Conservation (phyloP, 2,113 vertebrate species). For the Terrapene triunguis region DNA sequence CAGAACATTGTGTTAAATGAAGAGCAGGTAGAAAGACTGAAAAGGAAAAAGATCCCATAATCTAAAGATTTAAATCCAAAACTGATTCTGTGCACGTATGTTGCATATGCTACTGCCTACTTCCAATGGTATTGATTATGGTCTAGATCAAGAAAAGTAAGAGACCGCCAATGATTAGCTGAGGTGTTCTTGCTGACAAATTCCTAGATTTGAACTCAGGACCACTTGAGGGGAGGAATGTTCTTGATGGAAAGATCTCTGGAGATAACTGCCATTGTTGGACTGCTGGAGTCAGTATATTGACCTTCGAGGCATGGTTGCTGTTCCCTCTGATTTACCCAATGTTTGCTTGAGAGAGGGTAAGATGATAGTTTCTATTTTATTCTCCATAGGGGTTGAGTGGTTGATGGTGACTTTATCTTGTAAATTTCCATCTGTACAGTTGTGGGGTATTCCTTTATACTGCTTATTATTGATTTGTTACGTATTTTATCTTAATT, state of each 20-base stretch:
- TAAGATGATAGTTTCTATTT: neutral
- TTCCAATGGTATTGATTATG: neutral
- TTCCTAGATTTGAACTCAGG: neutral
- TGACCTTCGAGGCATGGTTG: neutral
- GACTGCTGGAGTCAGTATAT: neutral
- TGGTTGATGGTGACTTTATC: neutral
- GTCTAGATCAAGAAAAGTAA: neutral
- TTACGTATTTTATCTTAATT: neutral
- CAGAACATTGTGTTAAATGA: neutral
- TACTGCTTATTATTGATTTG: neutral
- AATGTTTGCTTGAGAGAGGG: neutral
- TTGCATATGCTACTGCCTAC: fast-evolving
- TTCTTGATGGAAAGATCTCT: neutral
- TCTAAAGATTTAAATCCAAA: neutral
- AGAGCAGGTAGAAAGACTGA: neutral
- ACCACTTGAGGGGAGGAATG: neutral
- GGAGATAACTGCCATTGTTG: neutral
- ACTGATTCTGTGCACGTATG: neutral
- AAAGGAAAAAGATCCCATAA: neutral
- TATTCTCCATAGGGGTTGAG: neutral
- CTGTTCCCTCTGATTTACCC: neutral
- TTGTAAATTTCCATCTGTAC: neutral
- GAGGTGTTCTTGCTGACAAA: neutral
- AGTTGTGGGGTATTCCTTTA: neutral
- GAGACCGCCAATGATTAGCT: neutral